phyloP scores from a whole-genome alignment of 2,888 invertebrate genomes.

The Odontocerum albicorne region DNA sequence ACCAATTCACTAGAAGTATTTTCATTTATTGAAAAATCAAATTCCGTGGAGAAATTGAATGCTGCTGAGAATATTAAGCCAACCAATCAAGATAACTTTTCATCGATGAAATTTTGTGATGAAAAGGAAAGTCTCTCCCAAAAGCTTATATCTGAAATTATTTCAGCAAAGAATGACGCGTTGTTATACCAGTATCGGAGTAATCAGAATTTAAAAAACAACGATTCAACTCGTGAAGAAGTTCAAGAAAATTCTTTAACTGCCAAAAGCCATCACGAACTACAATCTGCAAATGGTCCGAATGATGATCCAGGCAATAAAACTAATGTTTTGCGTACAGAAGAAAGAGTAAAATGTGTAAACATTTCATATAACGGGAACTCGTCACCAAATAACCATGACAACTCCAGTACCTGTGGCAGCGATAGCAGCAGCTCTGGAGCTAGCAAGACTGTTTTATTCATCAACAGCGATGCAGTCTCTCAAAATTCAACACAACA shows the following conservation, averaged over 20 bases:
- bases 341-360: constrained; percentile 24
- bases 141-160: constrained; percentile 56
- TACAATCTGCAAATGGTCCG: not conserved
- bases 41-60: constrained; percentile 3
- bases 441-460: constrained; percentile 31
- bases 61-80: constrained; percentile 1
- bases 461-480: constrained; percentile 41
- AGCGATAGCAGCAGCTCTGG: constrained; percentile 30
- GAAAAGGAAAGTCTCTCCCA: constrained; percentile 43
- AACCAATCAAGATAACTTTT: not conserved
- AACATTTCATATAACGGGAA: constrained; percentile 20
- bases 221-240: not conserved
- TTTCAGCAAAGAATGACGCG: constrained; percentile 50
- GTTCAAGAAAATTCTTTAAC: not conserved
- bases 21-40: constrained; percentile 14
- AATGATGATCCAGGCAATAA: not conserved
- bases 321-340: constrained; percentile 6
- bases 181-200: constrained; percentile 22
- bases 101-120: constrained; percentile 10
- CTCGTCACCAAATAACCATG: constrained; percentile 10
- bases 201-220: too few relatives aligned
- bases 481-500: too few relatives aligned
- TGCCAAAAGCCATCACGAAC: not conserved
- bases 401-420: constrained; percentile 31
- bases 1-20: not conserved